These are phyloP conservation scores for Neosalanx taihuensis DNA, from an alignment of 2,797 vertebrate genomes.

Conservation along the genomic window DNA sequence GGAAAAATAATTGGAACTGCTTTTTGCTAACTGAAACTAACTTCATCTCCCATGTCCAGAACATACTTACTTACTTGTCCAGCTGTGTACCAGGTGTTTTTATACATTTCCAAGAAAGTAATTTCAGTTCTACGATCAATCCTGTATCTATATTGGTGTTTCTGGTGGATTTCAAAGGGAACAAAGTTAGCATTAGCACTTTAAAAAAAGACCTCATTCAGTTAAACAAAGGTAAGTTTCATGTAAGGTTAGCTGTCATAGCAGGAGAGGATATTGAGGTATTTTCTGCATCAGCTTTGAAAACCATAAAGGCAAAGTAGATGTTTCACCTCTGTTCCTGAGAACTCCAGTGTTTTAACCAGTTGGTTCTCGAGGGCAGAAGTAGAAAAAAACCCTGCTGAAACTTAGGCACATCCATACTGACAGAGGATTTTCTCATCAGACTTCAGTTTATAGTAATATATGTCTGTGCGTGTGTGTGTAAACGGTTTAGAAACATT, in stretches of 20 bases:
- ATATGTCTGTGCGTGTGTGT: no score
- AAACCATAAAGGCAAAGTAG: background rate
- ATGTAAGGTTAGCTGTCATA: background rate
- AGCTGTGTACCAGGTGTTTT: background rate
- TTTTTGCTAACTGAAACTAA: background rate
- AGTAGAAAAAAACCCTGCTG: background rate
- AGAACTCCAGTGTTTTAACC: background rate
- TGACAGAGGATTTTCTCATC: conserved; percentile 9
- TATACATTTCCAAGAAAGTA: background rate
- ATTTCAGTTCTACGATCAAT: background rate
- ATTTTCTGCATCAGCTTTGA: conserved; percentile 3
- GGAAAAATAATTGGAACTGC: conserved; percentile 12
- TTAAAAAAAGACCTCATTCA: no score
- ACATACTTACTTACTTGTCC: background rate
- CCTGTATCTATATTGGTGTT: background rate
- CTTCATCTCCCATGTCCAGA: background rate
- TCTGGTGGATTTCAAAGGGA: no score
- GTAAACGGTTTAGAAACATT: background rate
- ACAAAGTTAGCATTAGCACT: no score
- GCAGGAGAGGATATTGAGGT: background rate
- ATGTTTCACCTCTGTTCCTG: background rate
- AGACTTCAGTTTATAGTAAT: background rate
- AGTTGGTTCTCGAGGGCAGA: background rate
- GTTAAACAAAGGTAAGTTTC: background rate
- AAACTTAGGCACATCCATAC: background rate